These are phyloP conservation scores for Lacanobia oleracea DNA, from an alignment of 2,888 invertebrate genomes.

Conservation along the genomic window DNA sequence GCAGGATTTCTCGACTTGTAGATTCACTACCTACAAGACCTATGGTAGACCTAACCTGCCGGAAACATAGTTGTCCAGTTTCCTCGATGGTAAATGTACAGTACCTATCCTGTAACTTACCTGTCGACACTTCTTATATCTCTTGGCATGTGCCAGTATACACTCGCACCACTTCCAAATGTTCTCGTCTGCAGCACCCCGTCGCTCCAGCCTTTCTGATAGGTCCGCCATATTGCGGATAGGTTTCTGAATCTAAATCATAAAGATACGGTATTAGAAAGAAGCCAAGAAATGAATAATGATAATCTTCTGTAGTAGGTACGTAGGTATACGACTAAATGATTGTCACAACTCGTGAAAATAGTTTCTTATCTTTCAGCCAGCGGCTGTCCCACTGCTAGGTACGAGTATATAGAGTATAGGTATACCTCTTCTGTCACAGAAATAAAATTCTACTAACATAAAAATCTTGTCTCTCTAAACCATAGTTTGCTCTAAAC, in stretches of 20 bases:
- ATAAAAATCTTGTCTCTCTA: too few species aligned
- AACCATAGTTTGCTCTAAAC: too few species aligned
- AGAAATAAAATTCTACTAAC: too few species aligned
- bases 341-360: too few species aligned
- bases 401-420: too few species aligned
- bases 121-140: slow-evolving; percentile 26
- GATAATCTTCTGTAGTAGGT: background rate
- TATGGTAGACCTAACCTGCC: too few species aligned
- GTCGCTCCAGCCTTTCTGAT: slow-evolving; percentile 74
- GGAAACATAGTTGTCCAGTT: background rate
- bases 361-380: too few species aligned
- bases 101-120: slow-evolving; percentile 19
- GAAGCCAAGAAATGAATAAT: background rate
- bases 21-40: too few species aligned
- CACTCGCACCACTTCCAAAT: slow-evolving; percentile 82
- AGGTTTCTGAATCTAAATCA: slow-evolving; percentile 70
- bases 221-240: slow-evolving; percentile 79
- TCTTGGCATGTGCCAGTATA: slow-evolving; percentile 68
- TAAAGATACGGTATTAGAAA: background rate
- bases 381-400: too few species aligned
- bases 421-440: too few species aligned
- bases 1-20: background rate
- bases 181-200: slow-evolving; percentile 83
- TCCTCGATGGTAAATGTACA: background rate
- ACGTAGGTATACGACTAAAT: too few species aligned